Percentiles rank a stretch among this genome's conserved stretches.
These are phyloP conservation scores for Eupeodes corollae DNA, from an alignment of 1,140 invertebrate genomes.

Conservation along the genomic window DNA sequence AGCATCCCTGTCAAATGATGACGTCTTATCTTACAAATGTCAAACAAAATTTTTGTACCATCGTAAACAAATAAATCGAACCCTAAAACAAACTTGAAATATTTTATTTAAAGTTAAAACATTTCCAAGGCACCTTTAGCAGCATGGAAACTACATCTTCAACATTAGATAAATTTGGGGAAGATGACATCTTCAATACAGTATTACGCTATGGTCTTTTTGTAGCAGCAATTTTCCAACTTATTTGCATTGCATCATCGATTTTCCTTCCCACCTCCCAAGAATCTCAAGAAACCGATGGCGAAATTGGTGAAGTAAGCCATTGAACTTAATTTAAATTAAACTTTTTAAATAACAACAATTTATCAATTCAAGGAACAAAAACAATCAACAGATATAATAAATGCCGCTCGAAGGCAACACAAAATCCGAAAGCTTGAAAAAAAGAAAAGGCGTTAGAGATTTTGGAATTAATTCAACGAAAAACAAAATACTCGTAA, in stretches of 20 bases:
- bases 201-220: conserved; percentile 27
- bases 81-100: too few species aligned
- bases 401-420: conserved; percentile 12
- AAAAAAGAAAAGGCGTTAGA: conserved; percentile 30
- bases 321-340: not conserved
- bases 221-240: conserved; percentile 28
- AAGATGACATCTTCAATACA: conserved; percentile 24
- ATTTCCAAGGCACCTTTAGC: too few species aligned
- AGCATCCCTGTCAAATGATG: too few species aligned
- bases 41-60: too few species aligned
- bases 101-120: too few species aligned
- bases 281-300: not conserved
- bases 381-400: not conserved
- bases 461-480: too few species aligned
- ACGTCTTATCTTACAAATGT: too few species aligned
- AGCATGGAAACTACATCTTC: not conserved
- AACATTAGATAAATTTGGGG: conserved; percentile 23
- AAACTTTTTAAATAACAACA: not conserved
- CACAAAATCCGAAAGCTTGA: conserved; percentile 31
- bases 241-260: conserved; percentile 21
- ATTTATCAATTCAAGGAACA: not conserved
- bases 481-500: too few species aligned
- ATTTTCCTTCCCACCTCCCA: conserved; percentile 4
- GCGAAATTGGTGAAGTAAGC: not conserved
- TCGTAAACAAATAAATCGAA: too few species aligned